Conservation (phyloP, 2,113 vertebrate species). For the Danio rerio region DNA sequence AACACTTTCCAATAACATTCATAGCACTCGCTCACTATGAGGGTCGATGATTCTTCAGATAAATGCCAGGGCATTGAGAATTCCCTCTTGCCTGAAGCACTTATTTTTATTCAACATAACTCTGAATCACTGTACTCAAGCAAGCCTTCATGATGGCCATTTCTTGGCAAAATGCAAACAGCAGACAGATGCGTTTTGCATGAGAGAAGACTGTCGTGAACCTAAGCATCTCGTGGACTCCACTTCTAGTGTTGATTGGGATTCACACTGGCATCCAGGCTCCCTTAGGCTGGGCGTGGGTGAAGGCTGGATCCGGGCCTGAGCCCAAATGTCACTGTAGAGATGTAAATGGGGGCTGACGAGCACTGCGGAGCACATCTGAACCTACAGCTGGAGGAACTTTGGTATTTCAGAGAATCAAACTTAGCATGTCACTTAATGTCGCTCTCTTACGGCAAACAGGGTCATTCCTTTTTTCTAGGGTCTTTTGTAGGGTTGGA, state of each 20-base stretch:
- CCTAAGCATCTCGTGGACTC: constrained; percentile 14
- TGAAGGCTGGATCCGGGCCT: constrained; percentile 16
- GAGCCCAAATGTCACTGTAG: constrained; percentile 49
- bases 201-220: not conserved
- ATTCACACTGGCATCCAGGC: constrained; percentile 41
- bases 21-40: not conserved
- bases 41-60: constrained; percentile 2
- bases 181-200: not conserved
- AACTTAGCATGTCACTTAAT: constrained; percentile 43
- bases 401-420: constrained; percentile 57
- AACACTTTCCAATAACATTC: not conserved
- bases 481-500: not conserved
- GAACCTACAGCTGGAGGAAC: constrained; percentile 41
- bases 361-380: constrained; percentile 32
- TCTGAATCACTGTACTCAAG: not conserved
- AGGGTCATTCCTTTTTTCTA: not conserved
- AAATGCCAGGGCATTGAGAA: constrained; percentile 18
- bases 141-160: constrained; percentile 3
- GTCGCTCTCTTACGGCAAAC: constrained; percentile 15
- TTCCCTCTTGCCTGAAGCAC: not conserved
- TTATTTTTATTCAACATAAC: not conserved
- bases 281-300: constrained; percentile 44
- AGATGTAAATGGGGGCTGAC: constrained; percentile 52
- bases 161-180: not conserved
- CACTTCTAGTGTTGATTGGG: constrained; percentile 29